Conservation (phyloP, 2,888 invertebrate species). For the Caenorhabditis doughertyi region DNA sequence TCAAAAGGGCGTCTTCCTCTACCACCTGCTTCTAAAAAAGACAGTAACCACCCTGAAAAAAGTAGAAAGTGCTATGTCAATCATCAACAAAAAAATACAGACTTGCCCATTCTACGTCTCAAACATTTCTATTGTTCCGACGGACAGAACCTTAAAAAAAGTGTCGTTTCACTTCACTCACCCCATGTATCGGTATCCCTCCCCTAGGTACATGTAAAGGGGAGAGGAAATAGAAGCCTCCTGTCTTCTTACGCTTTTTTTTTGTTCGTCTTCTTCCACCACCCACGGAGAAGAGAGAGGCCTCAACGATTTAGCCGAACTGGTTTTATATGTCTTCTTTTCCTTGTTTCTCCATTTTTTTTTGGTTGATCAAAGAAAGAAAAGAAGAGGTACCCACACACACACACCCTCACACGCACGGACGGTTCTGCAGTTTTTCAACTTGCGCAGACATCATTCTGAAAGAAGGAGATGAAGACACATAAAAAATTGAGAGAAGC, state of each 20-base stretch:
- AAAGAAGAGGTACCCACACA: constrained; percentile 49
- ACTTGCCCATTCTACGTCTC: constrained; percentile 40
- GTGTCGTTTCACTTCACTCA: constrained; percentile 25
- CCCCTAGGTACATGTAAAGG: constrained; percentile 20
- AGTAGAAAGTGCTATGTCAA: constrained; percentile 54
- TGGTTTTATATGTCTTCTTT: constrained; percentile 63
- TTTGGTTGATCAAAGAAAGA: constrained; percentile 61
- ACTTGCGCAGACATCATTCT: constrained; percentile 55
- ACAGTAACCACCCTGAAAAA: constrained; percentile 42
- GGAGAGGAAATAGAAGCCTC: constrained; percentile 15
- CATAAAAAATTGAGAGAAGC: constrained; percentile 55
- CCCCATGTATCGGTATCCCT: constrained; percentile 42
- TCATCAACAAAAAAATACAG: constrained; percentile 41
- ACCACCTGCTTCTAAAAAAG: constrained; percentile 1
- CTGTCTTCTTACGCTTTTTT: constrained; percentile 10
- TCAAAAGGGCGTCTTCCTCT: constrained; percentile 31
- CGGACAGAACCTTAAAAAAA: constrained; percentile 25
- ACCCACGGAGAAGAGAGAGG: constrained; percentile 51
- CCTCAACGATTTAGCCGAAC: constrained; percentile 59
- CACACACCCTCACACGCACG: constrained; percentile 60
- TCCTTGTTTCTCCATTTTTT: constrained; percentile 36
- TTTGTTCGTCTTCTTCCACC: constrained; percentile 30
- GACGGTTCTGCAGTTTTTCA: constrained; percentile 61
- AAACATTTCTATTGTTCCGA: constrained; percentile 31
- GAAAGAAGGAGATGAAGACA: constrained; percentile 33